Base-by-base conservation (phyloP, 2,888 invertebrate species). In the Allophyes oxyacanthae region DNA sequence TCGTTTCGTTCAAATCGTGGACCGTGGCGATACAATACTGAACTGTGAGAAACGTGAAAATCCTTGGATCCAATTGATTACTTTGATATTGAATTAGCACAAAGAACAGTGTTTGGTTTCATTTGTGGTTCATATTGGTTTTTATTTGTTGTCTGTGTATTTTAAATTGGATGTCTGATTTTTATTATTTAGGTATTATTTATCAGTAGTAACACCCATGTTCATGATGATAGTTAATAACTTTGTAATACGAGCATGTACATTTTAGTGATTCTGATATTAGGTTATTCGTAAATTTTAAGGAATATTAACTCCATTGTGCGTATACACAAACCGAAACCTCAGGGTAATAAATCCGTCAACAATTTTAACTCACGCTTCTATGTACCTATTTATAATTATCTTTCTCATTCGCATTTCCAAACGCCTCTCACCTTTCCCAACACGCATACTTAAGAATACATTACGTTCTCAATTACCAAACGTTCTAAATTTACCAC, bases 381-480 rank as follows among this genome's bases (percentile, higher is more conserved):
- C n/a, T 25, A 52, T 32, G 49, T 37, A 20, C 20, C 20, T 52
- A 57, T 69, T 45, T 58, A 52, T 64, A n/a, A n/a, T n/a, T n/a
- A 43, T 15, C 25, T 49, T 40, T 20, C 25, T 25, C 43, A 51
- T 40, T 69, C 20, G 36, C 36, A 40, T 67, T 60, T 48, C 56
- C 46, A 38, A 34, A 38, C 58, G 48, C 51, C 58, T 46, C 51
- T 51, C 57, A 69, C 54, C 63, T 67, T 54, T 70, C 59, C 11
- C 40, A 34, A 25, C 15, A 28, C 34, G 26, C 20, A 32, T 49
- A 60, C 64, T 60, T 58, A 45, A 57, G 65, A 70, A 58, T 58
- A 67, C 60, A 61, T 75, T 72, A 72, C 61, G 53, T 28, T 57
- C 51, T 75, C 57, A 75, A 75, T 72, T 75, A 72, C 72, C 51